Evolutionary conservation across 2,797 vertebrate species (phyloP).

Genomic region (Acrossocheilus wenchowensis): DNA sequence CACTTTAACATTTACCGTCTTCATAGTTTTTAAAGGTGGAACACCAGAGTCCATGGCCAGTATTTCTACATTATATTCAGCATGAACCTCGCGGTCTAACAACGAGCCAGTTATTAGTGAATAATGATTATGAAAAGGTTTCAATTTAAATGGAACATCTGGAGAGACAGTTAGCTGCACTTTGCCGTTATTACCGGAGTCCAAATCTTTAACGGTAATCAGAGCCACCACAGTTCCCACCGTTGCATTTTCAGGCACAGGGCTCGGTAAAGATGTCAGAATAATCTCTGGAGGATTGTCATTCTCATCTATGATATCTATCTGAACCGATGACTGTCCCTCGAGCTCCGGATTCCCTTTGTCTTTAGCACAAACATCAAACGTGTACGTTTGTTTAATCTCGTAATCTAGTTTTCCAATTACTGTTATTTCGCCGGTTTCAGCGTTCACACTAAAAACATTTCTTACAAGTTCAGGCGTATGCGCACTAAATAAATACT

Average conservation of each 20-base stretch:
- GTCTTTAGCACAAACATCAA: constrained; percentile 72
- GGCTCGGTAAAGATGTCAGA: constrained; percentile 72
- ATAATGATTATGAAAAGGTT: constrained; percentile 55
- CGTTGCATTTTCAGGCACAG: constrained; percentile 70
- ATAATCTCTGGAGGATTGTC: constrained; percentile 75
- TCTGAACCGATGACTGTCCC: constrained; percentile 72
- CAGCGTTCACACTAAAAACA: constrained; percentile 59
- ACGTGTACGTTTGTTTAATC: constrained; percentile 60
- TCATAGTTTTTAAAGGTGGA: constrained; percentile 27
- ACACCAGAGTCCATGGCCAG: constrained; percentile 42
- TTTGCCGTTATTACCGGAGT: constrained; percentile 57
- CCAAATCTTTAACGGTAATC: constrained; percentile 56
- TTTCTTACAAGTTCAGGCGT: constrained; percentile 48
- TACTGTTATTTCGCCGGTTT: constrained; percentile 68
- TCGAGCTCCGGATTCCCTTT: constrained; percentile 67
- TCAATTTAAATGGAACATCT: constrained; percentile 44
- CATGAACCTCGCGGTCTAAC: constrained; percentile 45
- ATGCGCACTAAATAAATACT: constrained; percentile 54
- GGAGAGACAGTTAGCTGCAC: constrained; percentile 33
- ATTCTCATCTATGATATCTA: constrained; percentile 74
- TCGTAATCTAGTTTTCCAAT: constrained; percentile 73
- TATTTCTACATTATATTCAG: constrained; percentile 53
- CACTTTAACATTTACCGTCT: constrained; percentile 35
- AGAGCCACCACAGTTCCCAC: constrained; percentile 56
- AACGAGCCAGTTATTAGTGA: constrained; percentile 46